A percentile compares a stretch with the other conserved stretches of the same genome.
These are phyloP conservation scores for Pelecanus crispus DNA, from an alignment of 2,113 vertebrate genomes.

Conservation along the genomic window DNA sequence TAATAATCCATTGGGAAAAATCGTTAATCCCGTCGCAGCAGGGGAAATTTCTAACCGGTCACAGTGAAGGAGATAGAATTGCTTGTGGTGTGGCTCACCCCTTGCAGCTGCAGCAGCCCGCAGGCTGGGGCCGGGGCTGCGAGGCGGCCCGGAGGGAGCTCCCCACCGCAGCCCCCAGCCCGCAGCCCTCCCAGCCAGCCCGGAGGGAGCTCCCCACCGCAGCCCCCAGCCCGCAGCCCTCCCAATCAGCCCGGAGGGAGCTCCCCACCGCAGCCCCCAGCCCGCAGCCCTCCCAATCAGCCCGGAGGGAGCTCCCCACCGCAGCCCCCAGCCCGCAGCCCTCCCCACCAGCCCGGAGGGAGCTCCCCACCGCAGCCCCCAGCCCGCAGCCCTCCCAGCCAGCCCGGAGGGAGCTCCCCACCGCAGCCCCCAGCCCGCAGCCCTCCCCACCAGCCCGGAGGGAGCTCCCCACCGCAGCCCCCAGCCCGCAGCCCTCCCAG, in stretches of 20 bases:
- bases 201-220: accelerated
- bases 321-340: background rate
- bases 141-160: background rate
- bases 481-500: background rate
- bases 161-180: background rate
- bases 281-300: background rate
- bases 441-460: accelerated
- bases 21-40: background rate
- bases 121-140: background rate
- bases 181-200: background rate
- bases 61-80: background rate
- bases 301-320: accelerated
- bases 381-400: background rate
- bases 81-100: background rate
- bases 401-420: accelerated
- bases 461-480: background rate
- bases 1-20: background rate
- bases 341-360: accelerated
- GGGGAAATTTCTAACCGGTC: background rate
- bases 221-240: background rate
- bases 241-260: accelerated
- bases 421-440: background rate
- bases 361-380: background rate
- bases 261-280: background rate
- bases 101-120: background rate